phyloP scores from a whole-genome alignment of 2,888 invertebrate species.

The Napeogenes sylphis region DNA sequence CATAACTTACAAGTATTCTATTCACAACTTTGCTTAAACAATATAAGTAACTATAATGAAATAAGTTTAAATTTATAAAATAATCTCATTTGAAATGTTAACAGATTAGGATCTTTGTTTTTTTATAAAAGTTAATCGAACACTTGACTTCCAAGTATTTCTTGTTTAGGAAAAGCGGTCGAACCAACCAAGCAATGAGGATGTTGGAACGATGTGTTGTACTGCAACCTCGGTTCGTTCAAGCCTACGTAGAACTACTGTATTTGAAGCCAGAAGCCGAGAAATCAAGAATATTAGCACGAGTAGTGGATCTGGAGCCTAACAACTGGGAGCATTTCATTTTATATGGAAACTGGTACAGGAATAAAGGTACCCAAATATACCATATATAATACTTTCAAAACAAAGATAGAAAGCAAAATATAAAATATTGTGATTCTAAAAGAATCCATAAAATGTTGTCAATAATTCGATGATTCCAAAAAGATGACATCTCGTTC shows the following conservation, averaged over 20 bases:
- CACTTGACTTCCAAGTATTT: not conserved
- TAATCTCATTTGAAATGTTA: too few relatives aligned
- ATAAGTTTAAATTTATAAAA: too few relatives aligned
- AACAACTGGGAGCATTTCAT: conserved; percentile 83
- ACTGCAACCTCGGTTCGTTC: conserved; percentile 82
- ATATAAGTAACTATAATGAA: too few relatives aligned
- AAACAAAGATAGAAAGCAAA: too few relatives aligned
- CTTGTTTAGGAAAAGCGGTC: conserved; percentile 79
- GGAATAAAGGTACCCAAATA: conserved; percentile 71
- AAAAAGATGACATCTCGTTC: not conserved
- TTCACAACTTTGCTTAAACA: too few relatives aligned
- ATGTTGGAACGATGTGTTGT: conserved; percentile 83
- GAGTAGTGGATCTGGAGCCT: conserved; percentile 81
- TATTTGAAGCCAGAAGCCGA: conserved; percentile 76
- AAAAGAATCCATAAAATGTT: too few relatives aligned
- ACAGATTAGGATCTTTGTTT: too few relatives aligned
- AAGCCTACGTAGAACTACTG: conserved; percentile 83
- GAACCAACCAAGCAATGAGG: conserved; percentile 78
- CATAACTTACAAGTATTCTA: too few relatives aligned
- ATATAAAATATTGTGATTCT: too few relatives aligned
- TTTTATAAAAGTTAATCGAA: too few relatives aligned
- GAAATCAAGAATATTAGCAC: conserved; percentile 77
- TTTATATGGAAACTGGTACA: conserved; percentile 85
- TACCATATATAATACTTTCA: too few relatives aligned
- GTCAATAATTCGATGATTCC: too few relatives aligned